Base-by-base conservation (phyloP, 2,888 invertebrate species). In the Antheraea assamensis region DNA sequence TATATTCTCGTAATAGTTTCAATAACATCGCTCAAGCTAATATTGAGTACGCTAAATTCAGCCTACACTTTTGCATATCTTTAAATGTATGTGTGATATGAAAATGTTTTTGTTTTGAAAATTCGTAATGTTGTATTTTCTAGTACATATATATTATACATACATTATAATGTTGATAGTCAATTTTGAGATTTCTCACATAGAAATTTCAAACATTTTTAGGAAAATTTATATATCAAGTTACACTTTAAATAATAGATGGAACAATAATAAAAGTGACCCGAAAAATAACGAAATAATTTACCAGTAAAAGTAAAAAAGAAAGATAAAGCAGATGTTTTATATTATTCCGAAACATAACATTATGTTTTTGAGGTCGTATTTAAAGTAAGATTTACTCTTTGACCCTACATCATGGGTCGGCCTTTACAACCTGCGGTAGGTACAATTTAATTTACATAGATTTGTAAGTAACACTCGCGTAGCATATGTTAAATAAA, bases 361-460 rank as follows among this genome's bases (percentile, higher is more conserved):
- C 10, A 24, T 58, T 58, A 58, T 58, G n/a, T 58, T 58, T 58
- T 58, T 24, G 58, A 58, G 58, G 58, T 10, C n/a, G 24, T 58
- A 58, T 24, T 58, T 58, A 13, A 58, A 58, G 58, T 58, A 58
- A 24, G 58, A 58, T 58, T 58, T 58, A 58, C 58, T 58, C 58
- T 58, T 58, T 58, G 24, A 58, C 58, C 58, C 58, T 7, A 24
- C 58, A 24, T 58, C n/a, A n/a, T 58, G 24, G 24, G 58, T 58
- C 58, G 24, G 21, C 58, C n/a, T 58, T 58, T 58, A 24, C n/a
- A 58, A 58, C 24, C 58, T 58, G 58, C 24, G 58, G 58, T 58
- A 58, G 58, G 58, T 58, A 24, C 58, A 58, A 58, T 58, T 58
- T 58, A n/a, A 58, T 58, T 58, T 58, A 58, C 58, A 58, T 58